A percentile compares a stretch with the other conserved stretches of the same genome.
Evolutionary conservation across 2,888 invertebrate species (phyloP).

Genomic region (Eristalis tenax): DNA sequence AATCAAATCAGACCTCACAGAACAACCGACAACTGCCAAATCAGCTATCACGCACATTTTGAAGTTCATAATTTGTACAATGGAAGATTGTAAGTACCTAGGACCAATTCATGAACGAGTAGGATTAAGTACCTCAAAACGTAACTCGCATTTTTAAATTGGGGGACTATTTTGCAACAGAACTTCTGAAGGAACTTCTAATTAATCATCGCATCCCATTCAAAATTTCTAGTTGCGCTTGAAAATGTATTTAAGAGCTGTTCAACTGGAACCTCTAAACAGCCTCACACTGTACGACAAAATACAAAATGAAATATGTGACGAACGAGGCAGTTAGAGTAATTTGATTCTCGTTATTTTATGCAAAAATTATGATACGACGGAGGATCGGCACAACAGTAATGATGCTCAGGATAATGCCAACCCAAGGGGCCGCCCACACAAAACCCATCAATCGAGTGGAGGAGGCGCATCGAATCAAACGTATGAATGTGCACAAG

Average conservation of each 20-base stretch:
- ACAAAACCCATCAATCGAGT: background rate
- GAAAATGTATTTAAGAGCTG: background rate
- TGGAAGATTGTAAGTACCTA: too few relatives aligned
- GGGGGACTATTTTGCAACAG: too few relatives aligned
- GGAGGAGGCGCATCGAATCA: background rate
- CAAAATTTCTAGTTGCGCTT: background rate
- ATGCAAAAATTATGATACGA: conserved; percentile 65
- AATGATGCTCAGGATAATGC: conserved; percentile 28
- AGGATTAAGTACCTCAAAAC: too few relatives aligned
- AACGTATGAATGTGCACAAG: background rate
- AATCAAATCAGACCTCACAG: too few relatives aligned
- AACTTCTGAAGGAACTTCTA: too few relatives aligned
- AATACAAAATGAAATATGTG: conserved; percentile 26
- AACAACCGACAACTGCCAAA: too few relatives aligned
- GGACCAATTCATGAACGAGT: too few relatives aligned
- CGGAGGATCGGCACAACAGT: conserved; percentile 38
- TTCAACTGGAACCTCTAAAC: background rate
- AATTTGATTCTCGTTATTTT: conserved; percentile 53
- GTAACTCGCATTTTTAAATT: too few relatives aligned
- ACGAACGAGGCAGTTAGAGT: conserved; percentile 14
- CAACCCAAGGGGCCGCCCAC: background rate
- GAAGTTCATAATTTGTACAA: too few relatives aligned
- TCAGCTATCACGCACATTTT: too few relatives aligned
- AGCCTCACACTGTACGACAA: background rate
- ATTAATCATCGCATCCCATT: background rate